Evolutionary conservation across 92 coral and sea anemone genomes (phyloP), one percentile per base, ranked within the genome.

Genomic region (Zoanthus sociatus): DNA sequence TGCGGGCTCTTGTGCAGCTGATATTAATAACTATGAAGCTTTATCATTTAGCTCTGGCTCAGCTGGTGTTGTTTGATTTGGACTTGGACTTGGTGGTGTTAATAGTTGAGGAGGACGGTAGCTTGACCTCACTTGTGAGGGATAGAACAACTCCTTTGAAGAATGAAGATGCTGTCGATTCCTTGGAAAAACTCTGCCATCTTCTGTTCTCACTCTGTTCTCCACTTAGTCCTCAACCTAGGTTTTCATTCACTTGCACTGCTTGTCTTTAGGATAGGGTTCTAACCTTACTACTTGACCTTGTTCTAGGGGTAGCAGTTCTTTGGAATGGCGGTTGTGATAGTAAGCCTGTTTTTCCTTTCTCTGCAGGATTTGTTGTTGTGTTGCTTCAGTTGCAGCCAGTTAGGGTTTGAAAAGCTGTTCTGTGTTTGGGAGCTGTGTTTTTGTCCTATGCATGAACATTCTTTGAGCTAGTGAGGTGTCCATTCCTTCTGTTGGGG

Each of bases 71-170:
- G 55, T 7, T 50, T 3, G 7, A 7, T 50, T 6, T 50, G 55
- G 7, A 50, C 7, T 11, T 50, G 55, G 55, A 5, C 55, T 50
- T 50, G 55, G 8, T 50, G 9, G 12, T 11, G 55, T 9, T 50
- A 9, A 50, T 50, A 50, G 55, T 11, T 50, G 55, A 50, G 55
- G 55, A 11, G 55, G 55, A 11, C 55, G 7, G 7, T 50, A 50
- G 55, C 55, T 50, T 50, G 55, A 50, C 55, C 55, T 9, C 7
- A 5, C 7, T 7, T 50, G 55, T 32, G 76, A 71, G 10, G 77
- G 87, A 50, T 71, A 84, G 30, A 83, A 83, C 79, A 16, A 16
- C 20, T 83, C 87, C 16, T 83, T 83, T 61, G 87, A 83, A 33
- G 6, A n/a, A 4, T 8, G 64, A 6, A 78, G 78, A 10, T 87